Percentiles rank a stretch among this genome's conserved stretches.
Conservation (phyloP, 2,113 vertebrate genomes). For the Alaudala cheleensis region DNA sequence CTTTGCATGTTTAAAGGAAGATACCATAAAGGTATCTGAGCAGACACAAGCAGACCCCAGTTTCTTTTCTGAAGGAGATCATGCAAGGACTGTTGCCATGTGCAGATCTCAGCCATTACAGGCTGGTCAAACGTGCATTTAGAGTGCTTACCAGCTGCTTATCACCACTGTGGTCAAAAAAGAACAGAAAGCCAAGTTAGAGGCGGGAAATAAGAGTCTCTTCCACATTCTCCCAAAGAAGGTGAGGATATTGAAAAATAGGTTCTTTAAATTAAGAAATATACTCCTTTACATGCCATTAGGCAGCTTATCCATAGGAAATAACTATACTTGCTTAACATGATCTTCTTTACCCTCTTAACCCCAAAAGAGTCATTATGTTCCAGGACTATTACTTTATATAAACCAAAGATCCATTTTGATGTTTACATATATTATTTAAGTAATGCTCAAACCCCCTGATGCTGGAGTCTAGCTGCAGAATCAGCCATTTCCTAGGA, state of each 20-base stretch:
- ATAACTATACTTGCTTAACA: not conserved
- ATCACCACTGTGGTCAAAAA: slow-evolving; percentile 30
- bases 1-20: not conserved
- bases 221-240: not conserved
- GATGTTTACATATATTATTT: not conserved
- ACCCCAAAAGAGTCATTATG: not conserved
- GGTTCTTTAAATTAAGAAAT: not conserved
- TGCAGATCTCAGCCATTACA: not conserved
- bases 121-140: not conserved
- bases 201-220: not conserved
- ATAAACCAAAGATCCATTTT: not conserved
- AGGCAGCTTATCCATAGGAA: not conserved
- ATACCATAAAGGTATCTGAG: not conserved
- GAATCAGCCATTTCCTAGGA: not conserved
- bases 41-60: not conserved
- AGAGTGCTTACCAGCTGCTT: slow-evolving; percentile 27
- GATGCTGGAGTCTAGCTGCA: not conserved
- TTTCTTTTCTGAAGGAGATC: slow-evolving; percentile 50
- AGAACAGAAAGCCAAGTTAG: slow-evolving; percentile 30
- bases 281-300: not conserved
- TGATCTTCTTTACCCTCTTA: not conserved
- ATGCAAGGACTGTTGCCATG: not conserved
- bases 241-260: not conserved
- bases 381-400: not conserved
- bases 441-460: fast-evolving